Conservation (phyloP, 2,113 vertebrate genomes). For the Barnardius zonarius region DNA sequence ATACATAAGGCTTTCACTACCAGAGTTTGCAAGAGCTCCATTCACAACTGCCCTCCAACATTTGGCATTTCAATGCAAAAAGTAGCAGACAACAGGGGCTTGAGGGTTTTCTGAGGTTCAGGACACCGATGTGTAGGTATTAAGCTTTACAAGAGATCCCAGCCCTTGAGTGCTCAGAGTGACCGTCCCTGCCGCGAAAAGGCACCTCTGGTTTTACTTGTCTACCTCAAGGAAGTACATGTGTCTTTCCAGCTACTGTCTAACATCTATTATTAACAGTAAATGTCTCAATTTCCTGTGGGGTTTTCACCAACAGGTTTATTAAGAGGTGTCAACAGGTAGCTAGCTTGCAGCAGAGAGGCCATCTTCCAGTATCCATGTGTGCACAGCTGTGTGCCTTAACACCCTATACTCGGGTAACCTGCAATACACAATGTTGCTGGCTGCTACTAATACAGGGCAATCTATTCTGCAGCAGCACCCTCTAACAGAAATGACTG, state of each 20-base stretch:
- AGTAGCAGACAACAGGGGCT: neutral
- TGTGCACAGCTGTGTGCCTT: neutral
- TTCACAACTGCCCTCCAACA: neutral
- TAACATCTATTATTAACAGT: neutral
- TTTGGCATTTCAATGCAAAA: neutral
- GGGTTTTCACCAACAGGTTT: neutral
- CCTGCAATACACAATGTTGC: accelerated
- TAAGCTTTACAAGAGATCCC: neutral
- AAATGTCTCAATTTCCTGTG: neutral
- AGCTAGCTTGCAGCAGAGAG: neutral
- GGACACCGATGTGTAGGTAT: neutral
- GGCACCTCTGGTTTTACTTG: neutral
- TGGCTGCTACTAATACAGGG: neutral
- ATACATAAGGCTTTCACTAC: neutral
- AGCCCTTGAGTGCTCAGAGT: neutral
- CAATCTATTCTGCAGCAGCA: neutral
- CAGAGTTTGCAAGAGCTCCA: neutral
- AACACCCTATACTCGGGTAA: neutral
- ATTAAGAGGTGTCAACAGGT: neutral
- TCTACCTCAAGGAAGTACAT: neutral
- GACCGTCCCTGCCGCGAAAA: neutral
- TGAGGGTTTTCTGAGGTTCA: neutral
- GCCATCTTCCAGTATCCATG: neutral
- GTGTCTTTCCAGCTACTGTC: neutral
- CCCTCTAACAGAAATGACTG: neutral